phyloP scores from a whole-genome alignment of 2,888 invertebrate genomes.

The Lysandra bellargus region DNA sequence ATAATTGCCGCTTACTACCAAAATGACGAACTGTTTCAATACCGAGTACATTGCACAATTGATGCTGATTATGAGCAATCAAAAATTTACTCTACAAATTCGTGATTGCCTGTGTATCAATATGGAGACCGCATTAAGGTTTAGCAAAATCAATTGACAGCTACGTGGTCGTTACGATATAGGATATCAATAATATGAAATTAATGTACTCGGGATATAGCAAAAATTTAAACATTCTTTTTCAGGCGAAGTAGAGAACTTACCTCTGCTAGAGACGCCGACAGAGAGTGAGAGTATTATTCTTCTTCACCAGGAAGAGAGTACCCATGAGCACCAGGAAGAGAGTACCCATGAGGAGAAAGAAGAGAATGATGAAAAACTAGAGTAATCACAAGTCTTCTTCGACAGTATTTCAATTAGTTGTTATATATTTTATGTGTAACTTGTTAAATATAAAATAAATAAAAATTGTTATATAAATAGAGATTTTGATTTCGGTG shows the following conservation, averaged over 20 bases:
- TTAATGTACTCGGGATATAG: too few species aligned
- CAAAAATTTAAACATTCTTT: constrained; percentile 35
- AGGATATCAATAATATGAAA: too few species aligned
- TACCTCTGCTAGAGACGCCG: constrained; percentile 65
- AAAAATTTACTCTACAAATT: too few species aligned
- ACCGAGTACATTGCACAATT: too few species aligned
- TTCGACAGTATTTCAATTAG: background rate
- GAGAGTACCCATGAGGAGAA: constrained; percentile 46
- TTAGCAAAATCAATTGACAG: too few species aligned
- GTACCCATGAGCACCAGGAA: constrained; percentile 49
- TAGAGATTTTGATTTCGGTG: background rate
- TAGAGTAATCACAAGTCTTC: constrained; percentile 1
- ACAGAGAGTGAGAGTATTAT: constrained; percentile 67
- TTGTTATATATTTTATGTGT: constrained; percentile 9
- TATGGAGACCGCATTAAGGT: too few species aligned
- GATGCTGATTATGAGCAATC: too few species aligned
- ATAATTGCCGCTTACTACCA: too few species aligned
- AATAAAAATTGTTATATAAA: background rate
- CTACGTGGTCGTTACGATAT: too few species aligned
- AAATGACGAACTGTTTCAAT: too few species aligned
- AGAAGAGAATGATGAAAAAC: constrained; percentile 45
- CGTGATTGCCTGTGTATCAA: too few species aligned
- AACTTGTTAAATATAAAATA: constrained; percentile 11
- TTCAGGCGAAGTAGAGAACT: constrained; percentile 72
- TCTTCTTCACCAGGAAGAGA: constrained; percentile 56